Conservation (phyloP, 2,113 vertebrate species). For the Sula dactylatra region DNA sequence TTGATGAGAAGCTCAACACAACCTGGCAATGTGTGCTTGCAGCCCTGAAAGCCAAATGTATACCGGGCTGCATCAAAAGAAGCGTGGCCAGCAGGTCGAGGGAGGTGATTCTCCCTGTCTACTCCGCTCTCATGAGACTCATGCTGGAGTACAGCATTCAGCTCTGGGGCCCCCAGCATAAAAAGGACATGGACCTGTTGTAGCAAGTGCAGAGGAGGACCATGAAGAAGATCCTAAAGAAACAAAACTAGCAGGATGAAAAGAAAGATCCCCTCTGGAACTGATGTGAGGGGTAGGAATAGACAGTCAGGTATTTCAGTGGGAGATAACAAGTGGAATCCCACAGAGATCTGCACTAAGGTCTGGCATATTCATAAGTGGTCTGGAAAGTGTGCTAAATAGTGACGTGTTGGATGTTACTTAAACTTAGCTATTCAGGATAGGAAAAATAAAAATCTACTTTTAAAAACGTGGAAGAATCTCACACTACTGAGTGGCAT, state of each 20-base stretch:
- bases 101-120: too few species aligned
- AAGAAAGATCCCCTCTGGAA: background rate
- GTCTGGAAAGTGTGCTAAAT: background rate
- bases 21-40: too few species aligned
- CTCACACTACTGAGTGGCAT: accelerated
- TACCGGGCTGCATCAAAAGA: too few species aligned
- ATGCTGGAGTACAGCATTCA: too few species aligned
- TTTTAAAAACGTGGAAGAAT: background rate
- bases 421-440: background rate
- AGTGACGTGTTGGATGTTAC: background rate
- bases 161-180: too few species aligned
- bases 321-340: background rate
- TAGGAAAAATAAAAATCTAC: background rate
- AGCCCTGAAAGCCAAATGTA: too few species aligned
- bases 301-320: background rate
- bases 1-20: too few species aligned
- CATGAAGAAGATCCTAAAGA: background rate
- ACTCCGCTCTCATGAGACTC: too few species aligned
- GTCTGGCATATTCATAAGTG: background rate
- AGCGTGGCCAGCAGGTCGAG: too few species aligned
- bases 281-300: background rate
- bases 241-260: slow-evolving; percentile 11
- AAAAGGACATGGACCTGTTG: too few species aligned
- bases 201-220: too few species aligned
- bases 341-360: background rate